Conservation (phyloP, 2,797 vertebrate genomes). For the Leptoclinus maculatus region DNA sequence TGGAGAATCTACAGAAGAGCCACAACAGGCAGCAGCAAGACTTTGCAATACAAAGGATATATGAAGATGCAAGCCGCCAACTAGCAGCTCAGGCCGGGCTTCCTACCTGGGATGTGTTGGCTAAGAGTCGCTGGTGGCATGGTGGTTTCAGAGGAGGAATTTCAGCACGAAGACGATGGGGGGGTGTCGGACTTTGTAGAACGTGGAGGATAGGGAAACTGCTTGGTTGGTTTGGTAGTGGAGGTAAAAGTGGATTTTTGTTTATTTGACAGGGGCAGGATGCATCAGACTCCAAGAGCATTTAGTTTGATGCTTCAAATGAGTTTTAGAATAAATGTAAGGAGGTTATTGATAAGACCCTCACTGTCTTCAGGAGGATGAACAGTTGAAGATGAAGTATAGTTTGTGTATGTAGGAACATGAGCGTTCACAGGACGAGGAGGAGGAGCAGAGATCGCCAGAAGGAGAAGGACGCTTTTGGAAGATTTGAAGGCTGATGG, state of each 20-base stretch:
- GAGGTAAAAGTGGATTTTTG: neutral
- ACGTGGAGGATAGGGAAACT: neutral
- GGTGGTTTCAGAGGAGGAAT: constrained; percentile 20
- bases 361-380: constrained; percentile 7
- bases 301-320: neutral
- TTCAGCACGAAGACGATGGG: constrained; percentile 29
- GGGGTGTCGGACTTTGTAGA: constrained; percentile 8
- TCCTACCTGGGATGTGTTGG: constrained; percentile 58
- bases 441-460: neutral
- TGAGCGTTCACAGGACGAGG: constrained; percentile 29
- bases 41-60: neutral
- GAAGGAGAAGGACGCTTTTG: constrained; percentile 4
- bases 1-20: constrained; percentile 13
- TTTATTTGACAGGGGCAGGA: neutral
- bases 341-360: neutral
- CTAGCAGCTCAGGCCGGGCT: neutral
- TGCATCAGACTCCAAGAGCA: neutral
- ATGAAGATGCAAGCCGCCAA: constrained; percentile 38
- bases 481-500: constrained; percentile 19
- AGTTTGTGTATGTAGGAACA: neutral
- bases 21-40: constrained; percentile 10
- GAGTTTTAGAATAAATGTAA: neutral
- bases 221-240: neutral
- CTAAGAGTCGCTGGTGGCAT: constrained; percentile 21
- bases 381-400: neutral